Conservation (phyloP, 2,888 invertebrate species). For the Hyposoter dolosus region DNA sequence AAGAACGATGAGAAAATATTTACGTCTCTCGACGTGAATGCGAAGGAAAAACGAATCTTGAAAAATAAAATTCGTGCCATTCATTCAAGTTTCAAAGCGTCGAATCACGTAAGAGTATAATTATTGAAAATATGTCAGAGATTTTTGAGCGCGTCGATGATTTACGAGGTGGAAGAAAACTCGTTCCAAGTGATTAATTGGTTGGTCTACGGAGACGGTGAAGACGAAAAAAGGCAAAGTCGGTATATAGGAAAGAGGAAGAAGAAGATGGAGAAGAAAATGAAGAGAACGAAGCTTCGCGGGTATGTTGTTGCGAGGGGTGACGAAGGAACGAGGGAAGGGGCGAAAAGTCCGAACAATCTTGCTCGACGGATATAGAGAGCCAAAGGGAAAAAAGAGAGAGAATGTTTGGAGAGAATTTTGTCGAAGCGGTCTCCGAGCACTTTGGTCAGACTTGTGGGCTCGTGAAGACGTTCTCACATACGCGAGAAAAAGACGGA, state of each 20-base stretch:
- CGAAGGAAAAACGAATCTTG: not conserved
- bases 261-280: conserved; percentile 27
- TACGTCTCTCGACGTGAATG: too few species aligned
- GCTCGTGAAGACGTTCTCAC: conserved; percentile 22
- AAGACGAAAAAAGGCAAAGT: conserved; percentile 34
- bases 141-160: not conserved
- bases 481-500: conserved; percentile 41
- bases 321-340: conserved; percentile 36
- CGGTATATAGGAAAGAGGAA: not conserved
- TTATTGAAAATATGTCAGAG: not conserved
- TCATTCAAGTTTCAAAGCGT: not conserved
- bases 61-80: not conserved
- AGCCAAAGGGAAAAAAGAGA: conserved; percentile 19
- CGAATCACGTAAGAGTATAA: not conserved
- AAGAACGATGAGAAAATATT: not conserved
- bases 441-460: conserved; percentile 10
- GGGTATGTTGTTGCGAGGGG: conserved; percentile 10
- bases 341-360: conserved; percentile 12
- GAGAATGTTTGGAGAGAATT: conserved; percentile 31
- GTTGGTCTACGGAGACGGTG: conserved; percentile 20
- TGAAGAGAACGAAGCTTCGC: not conserved
- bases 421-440: conserved; percentile 24
- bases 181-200: conserved; percentile 19
- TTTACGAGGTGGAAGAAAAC: conserved; percentile 17
- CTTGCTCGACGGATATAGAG: conserved; percentile 38